Conservation (phyloP, 2,113 vertebrate species). For the Pangasianodon gigas region DNA sequence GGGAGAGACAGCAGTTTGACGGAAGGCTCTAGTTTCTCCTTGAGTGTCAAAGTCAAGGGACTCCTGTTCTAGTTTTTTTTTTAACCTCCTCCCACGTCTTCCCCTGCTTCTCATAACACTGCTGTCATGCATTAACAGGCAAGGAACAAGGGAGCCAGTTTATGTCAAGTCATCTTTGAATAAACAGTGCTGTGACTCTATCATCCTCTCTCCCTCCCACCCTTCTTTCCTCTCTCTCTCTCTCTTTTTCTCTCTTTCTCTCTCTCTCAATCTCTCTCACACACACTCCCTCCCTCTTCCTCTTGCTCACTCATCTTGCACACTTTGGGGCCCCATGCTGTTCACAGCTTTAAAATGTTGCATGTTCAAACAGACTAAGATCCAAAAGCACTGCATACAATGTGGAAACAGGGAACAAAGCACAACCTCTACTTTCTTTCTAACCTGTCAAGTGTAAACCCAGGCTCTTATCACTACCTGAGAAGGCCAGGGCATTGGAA, state of each 20-base stretch:
- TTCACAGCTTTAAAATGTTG: slow-evolving; percentile 67
- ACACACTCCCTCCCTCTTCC: not conserved
- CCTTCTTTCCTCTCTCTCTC: slow-evolving; percentile 7
- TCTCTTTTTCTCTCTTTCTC: slow-evolving; percentile 27
- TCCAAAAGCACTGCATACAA: slow-evolving; percentile 62
- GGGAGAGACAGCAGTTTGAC: slow-evolving; percentile 36
- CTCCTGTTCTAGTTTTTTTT: slow-evolving; percentile 40
- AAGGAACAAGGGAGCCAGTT: slow-evolving; percentile 68
- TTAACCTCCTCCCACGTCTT: slow-evolving; percentile 41
- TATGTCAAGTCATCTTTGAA: slow-evolving; percentile 71
- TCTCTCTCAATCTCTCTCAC: not conserved
- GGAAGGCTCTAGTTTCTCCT: slow-evolving; percentile 50
- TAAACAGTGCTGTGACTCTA: slow-evolving; percentile 66
- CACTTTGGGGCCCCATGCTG: slow-evolving; percentile 65
- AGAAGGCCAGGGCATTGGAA: slow-evolving; percentile 57
- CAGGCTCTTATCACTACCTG: slow-evolving; percentile 59
- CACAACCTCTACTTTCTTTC: slow-evolving; percentile 61
- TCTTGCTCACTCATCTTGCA: slow-evolving; percentile 52
- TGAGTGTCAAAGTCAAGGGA: slow-evolving; percentile 53
- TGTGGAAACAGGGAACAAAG: slow-evolving; percentile 69
- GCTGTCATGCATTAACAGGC: slow-evolving; percentile 67
- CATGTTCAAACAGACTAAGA: slow-evolving; percentile 67
- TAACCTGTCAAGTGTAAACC: slow-evolving; percentile 68
- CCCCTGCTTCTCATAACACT: slow-evolving; percentile 55
- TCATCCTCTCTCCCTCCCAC: slow-evolving; percentile 46